Percentiles rank a stretch among this genome's conserved stretches.
phyloP scores from a whole-genome alignment of 2,113 vertebrate genomes.

The Passer domesticus region DNA sequence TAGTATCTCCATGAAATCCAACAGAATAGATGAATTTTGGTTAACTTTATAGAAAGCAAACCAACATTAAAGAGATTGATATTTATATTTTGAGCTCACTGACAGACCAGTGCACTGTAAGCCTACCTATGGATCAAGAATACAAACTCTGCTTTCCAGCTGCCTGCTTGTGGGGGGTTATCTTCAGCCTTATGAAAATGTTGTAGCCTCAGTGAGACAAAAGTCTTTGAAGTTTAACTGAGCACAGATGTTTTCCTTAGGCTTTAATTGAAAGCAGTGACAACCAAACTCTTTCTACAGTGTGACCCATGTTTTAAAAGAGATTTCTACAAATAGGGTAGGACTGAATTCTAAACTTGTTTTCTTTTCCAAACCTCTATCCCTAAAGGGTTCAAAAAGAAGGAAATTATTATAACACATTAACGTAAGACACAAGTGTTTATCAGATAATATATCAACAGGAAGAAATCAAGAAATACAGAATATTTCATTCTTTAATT shows the following conservation, averaged over 20 bases:
- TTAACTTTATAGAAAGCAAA: not conserved
- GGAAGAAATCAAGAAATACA: not conserved
- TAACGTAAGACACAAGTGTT: not conserved
- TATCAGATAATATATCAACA: not conserved
- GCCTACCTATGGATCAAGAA: not conserved
- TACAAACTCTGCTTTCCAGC: not conserved
- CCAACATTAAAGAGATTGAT: not conserved
- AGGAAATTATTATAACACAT: not conserved
- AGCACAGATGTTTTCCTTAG: not conserved
- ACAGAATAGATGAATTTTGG: not conserved
- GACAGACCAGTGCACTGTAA: not conserved
- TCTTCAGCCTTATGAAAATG: not conserved
- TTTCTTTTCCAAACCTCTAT: not conserved
- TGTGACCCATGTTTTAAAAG: not conserved
- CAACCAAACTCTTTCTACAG: not conserved
- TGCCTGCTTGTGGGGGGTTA: not conserved
- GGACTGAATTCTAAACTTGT: not conserved
- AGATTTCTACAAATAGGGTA: not conserved
- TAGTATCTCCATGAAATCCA: not conserved
- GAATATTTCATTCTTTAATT: not conserved
- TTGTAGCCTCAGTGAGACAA: not conserved
- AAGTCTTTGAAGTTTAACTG: constrained; percentile 11
- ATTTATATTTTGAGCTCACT: not conserved
- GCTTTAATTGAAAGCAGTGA: not conserved
- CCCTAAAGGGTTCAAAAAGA: not conserved